These are phyloP conservation scores for Melanotaenia nigrans DNA, from an alignment of 2,797 vertebrate species.

Conservation along the genomic window DNA sequence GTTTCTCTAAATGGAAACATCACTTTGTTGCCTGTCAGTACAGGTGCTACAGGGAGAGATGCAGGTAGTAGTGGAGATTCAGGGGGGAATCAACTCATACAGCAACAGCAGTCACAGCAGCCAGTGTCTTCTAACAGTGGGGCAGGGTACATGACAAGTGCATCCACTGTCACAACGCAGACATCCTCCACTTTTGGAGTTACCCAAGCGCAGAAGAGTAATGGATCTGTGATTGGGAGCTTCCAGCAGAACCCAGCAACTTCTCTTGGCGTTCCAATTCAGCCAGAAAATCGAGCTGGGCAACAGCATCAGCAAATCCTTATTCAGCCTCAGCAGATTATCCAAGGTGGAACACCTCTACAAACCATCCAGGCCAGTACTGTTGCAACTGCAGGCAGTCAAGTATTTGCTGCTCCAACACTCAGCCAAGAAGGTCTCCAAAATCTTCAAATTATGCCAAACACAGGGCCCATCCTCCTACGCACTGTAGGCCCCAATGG, in stretches of 20 bases:
- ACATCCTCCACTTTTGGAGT: slow-evolving; percentile 85
- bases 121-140: slow-evolving; percentile 63
- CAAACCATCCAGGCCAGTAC: slow-evolving; percentile 90
- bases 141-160: slow-evolving; percentile 70
- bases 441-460: slow-evolving; percentile 91
- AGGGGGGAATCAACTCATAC: slow-evolving; percentile 70
- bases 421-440: slow-evolving; percentile 94
- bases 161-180: slow-evolving; percentile 87
- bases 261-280: slow-evolving; percentile 69
- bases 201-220: slow-evolving; percentile 73
- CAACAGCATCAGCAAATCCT: slow-evolving; percentile 92
- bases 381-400: slow-evolving; percentile 85
- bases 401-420: slow-evolving; percentile 91
- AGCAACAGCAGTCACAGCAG: slow-evolving; percentile 66
- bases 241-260: slow-evolving; percentile 74
- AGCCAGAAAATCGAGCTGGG: slow-evolving; percentile 81
- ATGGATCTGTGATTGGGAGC: slow-evolving; percentile 46
- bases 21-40: slow-evolving; percentile 91
- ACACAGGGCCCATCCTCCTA: slow-evolving; percentile 91
- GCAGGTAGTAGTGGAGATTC: slow-evolving; percentile 57
- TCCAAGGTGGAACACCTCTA: slow-evolving; percentile 88
- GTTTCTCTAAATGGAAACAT: slow-evolving; percentile 95
- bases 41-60: slow-evolving; percentile 63
- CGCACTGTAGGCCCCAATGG: slow-evolving; percentile 94
- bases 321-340: slow-evolving; percentile 92